Evolutionary conservation across 2,888 invertebrate species (phyloP).

Genomic region (Nebria brevicollis): DNA sequence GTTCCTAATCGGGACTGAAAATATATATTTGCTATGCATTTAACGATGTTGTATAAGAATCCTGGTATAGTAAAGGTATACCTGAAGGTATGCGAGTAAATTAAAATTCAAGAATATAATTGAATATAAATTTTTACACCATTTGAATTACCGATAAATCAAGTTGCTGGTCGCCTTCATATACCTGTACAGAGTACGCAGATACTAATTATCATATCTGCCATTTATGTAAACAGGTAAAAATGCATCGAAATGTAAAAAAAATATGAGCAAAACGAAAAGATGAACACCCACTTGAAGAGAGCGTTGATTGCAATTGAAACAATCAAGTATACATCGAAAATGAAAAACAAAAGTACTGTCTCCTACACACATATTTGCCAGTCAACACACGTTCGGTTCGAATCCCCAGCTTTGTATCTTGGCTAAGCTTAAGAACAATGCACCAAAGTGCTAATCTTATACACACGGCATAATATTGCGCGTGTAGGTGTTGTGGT

Average conservation of each 20-base stretch:
- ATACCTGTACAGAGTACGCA: background rate
- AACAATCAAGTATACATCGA: background rate
- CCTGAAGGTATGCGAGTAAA: background rate
- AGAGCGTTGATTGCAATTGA: slow-evolving; percentile 17
- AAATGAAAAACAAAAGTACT: background rate
- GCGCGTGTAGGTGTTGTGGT: slow-evolving; percentile 12
- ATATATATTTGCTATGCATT: no score
- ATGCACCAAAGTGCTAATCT: slow-evolving; percentile 20
- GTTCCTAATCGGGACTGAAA: no score
- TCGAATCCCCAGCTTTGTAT: background rate
- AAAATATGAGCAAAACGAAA: background rate
- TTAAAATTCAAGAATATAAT: background rate
- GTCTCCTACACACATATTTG: slow-evolving; percentile 16
- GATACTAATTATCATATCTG: background rate
- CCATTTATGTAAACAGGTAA: slow-evolving; percentile 1
- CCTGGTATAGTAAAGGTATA: background rate
- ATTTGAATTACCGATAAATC: background rate
- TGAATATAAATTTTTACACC: slow-evolving; percentile 1
- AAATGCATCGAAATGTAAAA: background rate
- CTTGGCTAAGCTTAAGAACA: background rate
- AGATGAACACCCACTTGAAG: slow-evolving; percentile 9
- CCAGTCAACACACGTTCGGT: slow-evolving; percentile 19
- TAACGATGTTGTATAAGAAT: no score
- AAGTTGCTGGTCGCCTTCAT: background rate
- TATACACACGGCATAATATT: background rate